phyloP scores from a whole-genome alignment of 1,140 invertebrate species.

The Diabrotica undecimpunctata region DNA sequence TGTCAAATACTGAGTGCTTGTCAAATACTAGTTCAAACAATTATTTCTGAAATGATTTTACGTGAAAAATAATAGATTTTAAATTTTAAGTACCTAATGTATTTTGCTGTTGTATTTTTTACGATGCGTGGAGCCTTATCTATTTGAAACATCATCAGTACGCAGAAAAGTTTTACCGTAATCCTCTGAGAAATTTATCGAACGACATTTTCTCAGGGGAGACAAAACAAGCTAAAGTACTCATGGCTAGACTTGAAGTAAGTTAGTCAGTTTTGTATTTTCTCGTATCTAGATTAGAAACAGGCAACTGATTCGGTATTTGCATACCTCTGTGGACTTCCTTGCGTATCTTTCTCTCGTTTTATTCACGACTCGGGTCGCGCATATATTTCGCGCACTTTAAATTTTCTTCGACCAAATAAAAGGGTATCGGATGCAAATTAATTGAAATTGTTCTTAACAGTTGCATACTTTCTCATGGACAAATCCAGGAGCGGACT shows the following conservation, averaged over 20 bases:
- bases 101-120: too few species aligned
- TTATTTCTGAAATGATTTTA: too few species aligned
- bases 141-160: too few species aligned
- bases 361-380: constrained; percentile 24
- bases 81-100: too few species aligned
- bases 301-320: constrained; percentile 39
- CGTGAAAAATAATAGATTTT: too few species aligned
- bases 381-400: constrained; percentile 32
- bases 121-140: too few species aligned
- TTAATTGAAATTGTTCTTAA: constrained; percentile 42
- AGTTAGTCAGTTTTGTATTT: constrained; percentile 10
- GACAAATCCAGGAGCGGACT: neutral
- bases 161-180: too few species aligned
- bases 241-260: constrained; percentile 15
- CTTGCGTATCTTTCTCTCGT: constrained; percentile 15
- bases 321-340: constrained; percentile 38
- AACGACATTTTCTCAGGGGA: constrained; percentile 5
- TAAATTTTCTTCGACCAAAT: constrained; percentile 36
- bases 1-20: too few species aligned
- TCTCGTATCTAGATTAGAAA: constrained; percentile 40
- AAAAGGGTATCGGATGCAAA: constrained; percentile 40
- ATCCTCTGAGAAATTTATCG: too few species aligned
- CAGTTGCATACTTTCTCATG: constrained; percentile 34
- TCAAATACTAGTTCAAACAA: too few species aligned
- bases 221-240: constrained; percentile 14